Evolutionary conservation across 2,797 vertebrate genomes (phyloP).

Genomic region (Enteromius paludinosus): DNA sequence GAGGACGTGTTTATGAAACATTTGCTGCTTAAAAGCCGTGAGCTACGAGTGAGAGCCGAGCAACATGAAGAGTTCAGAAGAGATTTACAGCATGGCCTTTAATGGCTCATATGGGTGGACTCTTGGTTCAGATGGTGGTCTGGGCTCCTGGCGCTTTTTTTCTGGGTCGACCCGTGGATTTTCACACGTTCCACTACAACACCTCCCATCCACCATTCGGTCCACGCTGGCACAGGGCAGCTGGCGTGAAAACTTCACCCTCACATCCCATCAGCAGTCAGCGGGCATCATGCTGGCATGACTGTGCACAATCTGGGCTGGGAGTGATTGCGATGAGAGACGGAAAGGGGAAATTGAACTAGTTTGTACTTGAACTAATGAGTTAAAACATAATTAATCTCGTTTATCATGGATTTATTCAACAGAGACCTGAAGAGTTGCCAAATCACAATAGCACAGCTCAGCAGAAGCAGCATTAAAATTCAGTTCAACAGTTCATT

Average conservation of each 20-base stretch:
- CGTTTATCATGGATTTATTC: background rate
- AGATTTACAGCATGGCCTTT: constrained; percentile 26
- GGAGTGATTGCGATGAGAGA: background rate
- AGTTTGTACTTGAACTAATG: background rate
- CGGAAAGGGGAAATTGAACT: constrained; percentile 14
- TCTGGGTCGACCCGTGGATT: constrained; percentile 16
- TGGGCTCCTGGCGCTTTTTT: constrained; percentile 25
- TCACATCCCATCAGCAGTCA: constrained; percentile 64
- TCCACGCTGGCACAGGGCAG: constrained; percentile 29
- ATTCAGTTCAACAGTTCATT: constrained; percentile 41
- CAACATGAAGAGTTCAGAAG: background rate
- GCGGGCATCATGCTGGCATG: constrained; percentile 64
- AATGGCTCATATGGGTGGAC: constrained; percentile 32
- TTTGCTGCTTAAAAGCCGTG: constrained; percentile 25
- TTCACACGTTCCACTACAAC: constrained; percentile 29
- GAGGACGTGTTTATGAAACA: constrained; percentile 35
- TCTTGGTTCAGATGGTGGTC: constrained; percentile 39
- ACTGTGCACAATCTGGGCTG: constrained; percentile 64
- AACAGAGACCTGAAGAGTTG: background rate
- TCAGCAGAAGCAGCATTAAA: constrained; percentile 3
- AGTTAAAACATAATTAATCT: background rate
- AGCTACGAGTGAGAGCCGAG: background rate
- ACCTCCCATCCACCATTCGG: constrained; percentile 26
- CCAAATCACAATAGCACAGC: background rate
- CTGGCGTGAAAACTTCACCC: constrained; percentile 47